phyloP scores from a whole-genome alignment of 2,797 vertebrate genomes.

The Falco cherrug region DNA sequence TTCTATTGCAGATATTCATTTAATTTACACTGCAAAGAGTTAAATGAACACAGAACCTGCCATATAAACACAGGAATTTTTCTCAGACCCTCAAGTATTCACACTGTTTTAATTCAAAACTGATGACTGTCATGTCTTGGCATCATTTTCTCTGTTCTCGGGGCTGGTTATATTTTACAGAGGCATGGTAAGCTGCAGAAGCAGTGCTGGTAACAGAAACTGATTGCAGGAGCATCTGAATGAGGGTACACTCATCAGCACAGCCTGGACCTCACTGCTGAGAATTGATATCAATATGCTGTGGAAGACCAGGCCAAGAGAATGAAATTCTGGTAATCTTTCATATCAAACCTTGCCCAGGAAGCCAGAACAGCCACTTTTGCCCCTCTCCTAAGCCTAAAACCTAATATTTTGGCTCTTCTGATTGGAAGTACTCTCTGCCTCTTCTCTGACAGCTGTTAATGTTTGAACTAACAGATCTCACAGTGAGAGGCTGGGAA shows the following conservation, averaged over 20 bases:
- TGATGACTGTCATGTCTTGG: not conserved
- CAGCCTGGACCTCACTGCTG: not conserved
- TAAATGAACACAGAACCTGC: not conserved
- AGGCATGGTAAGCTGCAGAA: not conserved
- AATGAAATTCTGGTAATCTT: not conserved
- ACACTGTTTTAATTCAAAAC: not conserved
- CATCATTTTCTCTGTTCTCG: not conserved
- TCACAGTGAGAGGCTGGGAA: not conserved
- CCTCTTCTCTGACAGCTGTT: not conserved
- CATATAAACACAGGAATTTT: not conserved
- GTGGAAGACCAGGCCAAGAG: not conserved
- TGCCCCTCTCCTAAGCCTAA: not conserved
- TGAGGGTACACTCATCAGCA: not conserved
- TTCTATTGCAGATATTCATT: not conserved
- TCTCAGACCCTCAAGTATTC: not conserved
- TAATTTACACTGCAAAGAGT: not conserved
- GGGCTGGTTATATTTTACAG: not conserved
- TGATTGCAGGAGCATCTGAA: not conserved
- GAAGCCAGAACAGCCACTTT: not conserved
- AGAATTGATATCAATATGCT: not conserved
- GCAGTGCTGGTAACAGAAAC: not conserved
- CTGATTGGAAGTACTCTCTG: not conserved
- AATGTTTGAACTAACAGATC: not conserved
- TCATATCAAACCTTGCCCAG: not conserved
- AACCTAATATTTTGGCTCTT: not conserved